Evolutionary conservation across 1,140 invertebrate species (phyloP), one percentile per base, ranked within the genome.

Genomic region (Cephus cinctus): DNA sequence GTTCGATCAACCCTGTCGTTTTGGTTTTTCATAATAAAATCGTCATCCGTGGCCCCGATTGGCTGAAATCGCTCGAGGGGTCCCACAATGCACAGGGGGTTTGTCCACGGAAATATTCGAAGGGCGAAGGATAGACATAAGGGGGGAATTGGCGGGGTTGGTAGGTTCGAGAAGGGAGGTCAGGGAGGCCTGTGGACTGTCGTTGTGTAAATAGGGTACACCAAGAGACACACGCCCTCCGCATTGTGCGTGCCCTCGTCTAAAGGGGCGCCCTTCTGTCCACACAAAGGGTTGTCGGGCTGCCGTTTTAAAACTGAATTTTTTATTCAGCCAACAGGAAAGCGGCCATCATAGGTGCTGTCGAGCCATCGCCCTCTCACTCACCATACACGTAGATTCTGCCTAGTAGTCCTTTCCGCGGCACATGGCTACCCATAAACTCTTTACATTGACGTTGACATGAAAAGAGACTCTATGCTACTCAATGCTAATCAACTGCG

Each of bases 131-230:
- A n/a, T n/a, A n/a, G n/a, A n/a, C n/a, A n/a, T n/a, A n/a, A n/a
- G n/a, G n/a, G n/a, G n/a, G n/a, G n/a, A n/a, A n/a, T n/a, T n/a
- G n/a, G n/a, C n/a, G n/a, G n/a, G n/a, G n/a, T n/a, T n/a, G n/a
- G n/a, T n/a, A n/a, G n/a, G n/a, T n/a, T n/a, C n/a, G n/a, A n/a
- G n/a, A n/a, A n/a, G n/a, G n/a, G n/a, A n/a, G n/a, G n/a, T n/a
- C n/a, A n/a, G n/a, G 52, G 44, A 51, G 52, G 48, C 49, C 47
- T n/a, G n/a, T n/a, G n/a, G n/a, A n/a, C 54, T 66, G 63, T 62
- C 60, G 63, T 60, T 68, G 60, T 50, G 64, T 66, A 73, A 73
- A 73, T 73, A 67, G 71, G 60, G 64, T 69, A 66, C 61, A 59
- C 61, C 51, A 67, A 61, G 65, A 66, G 67, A 71, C 69, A 71